phyloP scores from a whole-genome alignment of 2,113 vertebrate genomes.

The Astatotilapia flaviijosephi region DNA sequence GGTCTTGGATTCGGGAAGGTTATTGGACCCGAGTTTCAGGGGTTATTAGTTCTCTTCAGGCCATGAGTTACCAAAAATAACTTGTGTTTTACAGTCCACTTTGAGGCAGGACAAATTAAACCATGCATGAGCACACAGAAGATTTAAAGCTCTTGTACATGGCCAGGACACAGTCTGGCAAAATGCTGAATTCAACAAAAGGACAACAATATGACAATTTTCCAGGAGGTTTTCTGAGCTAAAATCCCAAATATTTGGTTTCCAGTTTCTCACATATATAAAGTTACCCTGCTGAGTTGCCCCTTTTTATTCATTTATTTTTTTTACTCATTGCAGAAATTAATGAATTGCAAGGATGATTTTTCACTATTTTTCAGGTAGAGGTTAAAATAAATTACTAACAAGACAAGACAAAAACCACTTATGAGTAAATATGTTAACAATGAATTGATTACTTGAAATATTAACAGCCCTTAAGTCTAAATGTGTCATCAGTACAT shows the following conservation, averaged over 20 bases:
- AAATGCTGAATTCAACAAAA: not conserved
- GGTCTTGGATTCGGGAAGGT: conserved; percentile 48
- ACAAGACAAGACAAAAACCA: not conserved
- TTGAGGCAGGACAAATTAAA: conserved; percentile 40
- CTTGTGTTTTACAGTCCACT: conserved; percentile 49
- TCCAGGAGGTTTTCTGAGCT: not conserved
- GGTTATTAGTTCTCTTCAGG: conserved; percentile 65
- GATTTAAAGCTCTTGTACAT: conserved; percentile 22
- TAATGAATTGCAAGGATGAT: not conserved
- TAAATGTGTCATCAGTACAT: not conserved
- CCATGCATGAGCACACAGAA: conserved; percentile 26
- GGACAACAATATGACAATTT: not conserved
- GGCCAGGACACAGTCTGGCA: not conserved
- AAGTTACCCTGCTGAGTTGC: not conserved
- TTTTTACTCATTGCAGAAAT: not conserved
- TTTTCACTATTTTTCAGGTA: not conserved
- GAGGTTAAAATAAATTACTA: not conserved
- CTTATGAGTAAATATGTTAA: not conserved
- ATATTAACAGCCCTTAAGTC: not conserved
- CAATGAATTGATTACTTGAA: not conserved
- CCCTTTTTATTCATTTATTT: not conserved
- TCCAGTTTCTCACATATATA: not conserved
- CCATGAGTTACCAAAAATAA: conserved; percentile 63
- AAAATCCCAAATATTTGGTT: not conserved
- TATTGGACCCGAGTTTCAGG: conserved; percentile 58